phyloP scores from a whole-genome alignment of 2,888 invertebrate genomes.

The Lithosia quadra region DNA sequence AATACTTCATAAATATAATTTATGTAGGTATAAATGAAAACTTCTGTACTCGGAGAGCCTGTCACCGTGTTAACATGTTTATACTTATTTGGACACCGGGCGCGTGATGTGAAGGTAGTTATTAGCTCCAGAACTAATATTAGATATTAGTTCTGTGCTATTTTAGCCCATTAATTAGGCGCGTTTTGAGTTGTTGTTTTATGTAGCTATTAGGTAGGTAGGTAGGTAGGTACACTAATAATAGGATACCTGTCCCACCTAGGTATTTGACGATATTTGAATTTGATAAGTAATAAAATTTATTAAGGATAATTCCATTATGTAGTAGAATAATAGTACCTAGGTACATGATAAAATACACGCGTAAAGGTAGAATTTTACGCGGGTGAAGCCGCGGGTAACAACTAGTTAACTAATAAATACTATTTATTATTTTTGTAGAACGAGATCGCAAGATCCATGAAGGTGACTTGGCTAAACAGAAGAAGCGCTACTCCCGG shows the following conservation, averaged over 20 bases:
- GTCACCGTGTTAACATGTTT: too few relatives aligned
- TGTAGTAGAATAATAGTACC: neutral
- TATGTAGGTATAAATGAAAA: too few relatives aligned
- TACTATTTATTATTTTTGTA: conserved; percentile 48
- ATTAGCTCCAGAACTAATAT: neutral
- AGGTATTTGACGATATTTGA: neutral
- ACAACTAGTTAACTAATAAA: too few relatives aligned
- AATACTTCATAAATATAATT: too few relatives aligned
- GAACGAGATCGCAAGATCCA: conserved; percentile 88
- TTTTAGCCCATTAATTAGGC: neutral
- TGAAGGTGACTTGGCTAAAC: conserved; percentile 85
- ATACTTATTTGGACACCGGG: neutral
- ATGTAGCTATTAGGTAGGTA: too few relatives aligned
- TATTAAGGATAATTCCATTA: neutral
- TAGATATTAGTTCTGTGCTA: too few relatives aligned
- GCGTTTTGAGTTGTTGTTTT: neutral
- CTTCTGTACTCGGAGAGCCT: too few relatives aligned
- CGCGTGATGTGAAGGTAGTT: neutral
- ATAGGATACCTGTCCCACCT: neutral
- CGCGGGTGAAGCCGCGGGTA: too few relatives aligned
- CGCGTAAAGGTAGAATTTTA: too few relatives aligned
- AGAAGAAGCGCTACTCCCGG: conserved; percentile 82
- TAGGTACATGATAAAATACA: too few relatives aligned
- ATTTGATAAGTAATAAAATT: neutral
- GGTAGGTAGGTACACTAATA: too few relatives aligned